Base-by-base conservation (phyloP, 2,888 invertebrate genomes). In the Auanema freiburgensis region DNA sequence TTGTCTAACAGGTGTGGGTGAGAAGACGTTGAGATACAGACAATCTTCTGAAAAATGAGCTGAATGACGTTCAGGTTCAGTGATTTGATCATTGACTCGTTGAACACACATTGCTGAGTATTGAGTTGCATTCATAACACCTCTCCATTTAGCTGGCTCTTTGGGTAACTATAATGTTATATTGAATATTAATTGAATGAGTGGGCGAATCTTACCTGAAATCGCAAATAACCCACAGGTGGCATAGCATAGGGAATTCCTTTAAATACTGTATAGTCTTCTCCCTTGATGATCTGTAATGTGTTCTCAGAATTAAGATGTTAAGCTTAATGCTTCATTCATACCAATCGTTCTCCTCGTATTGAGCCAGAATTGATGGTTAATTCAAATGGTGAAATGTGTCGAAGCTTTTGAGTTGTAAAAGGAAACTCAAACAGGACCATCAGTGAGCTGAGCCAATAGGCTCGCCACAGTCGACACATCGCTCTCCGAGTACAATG, bases 1-100 rank as follows among this genome's bases (percentile, higher is more conserved):
- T 33, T 33, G 33, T 33, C 8, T n/a, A n/a, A 85, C 85, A 85
- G 89, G 89, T 5, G 81, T 77, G 0, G 94, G 95, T 0, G 92
- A 90, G 84, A 90, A 96, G 60, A 97, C 88, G 83, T 96, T 96
- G 61, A 96, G 87, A 84, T 94, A 96, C 0, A 96, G 88, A 78
- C 95, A 96, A 83, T 96, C 95, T 85, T 96, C 96, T 78, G 78
- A 75, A 53, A 80, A 78, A 65, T 80, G 83, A 4, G 73, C 71
- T 14, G 70, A 59, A 52, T 74, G 69, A 63, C 77, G 55, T 59
- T 75, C 77, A 24, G 77, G 77, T 50, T 74, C 73, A 11, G 69
- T 68, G 8, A 68, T 57, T 41, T 69, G 65, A 49, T 75, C 72
- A 55, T 75, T 72, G 12, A 70, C 60, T 57, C 78, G 69, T 70